phyloP scores from a whole-genome alignment of 2,888 invertebrate genomes.

The Darwinula stevensoni region DNA sequence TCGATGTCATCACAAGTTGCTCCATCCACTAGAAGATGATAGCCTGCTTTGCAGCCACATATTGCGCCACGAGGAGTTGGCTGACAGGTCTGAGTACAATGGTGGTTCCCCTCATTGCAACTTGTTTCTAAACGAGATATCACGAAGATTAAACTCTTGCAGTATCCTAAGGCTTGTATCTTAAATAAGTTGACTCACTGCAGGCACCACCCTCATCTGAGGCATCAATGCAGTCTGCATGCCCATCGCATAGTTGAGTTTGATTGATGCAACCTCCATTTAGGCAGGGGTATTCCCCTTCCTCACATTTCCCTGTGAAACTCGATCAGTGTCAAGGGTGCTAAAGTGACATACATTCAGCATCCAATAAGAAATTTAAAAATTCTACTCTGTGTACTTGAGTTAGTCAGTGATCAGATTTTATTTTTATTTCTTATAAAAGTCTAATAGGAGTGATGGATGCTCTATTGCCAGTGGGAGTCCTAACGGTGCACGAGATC shows the following conservation, averaged over 20 bases:
- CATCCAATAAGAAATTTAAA: too few species aligned
- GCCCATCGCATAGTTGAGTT: conserved; percentile 8
- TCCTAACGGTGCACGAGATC: too few species aligned
- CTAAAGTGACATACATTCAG: too few species aligned
- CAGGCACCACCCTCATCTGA: conserved; percentile 6
- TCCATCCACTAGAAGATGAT: background rate
- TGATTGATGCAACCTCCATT: background rate
- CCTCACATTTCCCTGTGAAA: too few species aligned
- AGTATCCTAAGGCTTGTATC: background rate
- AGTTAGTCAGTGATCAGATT: too few species aligned
- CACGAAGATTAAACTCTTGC: background rate
- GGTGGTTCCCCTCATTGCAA: background rate
- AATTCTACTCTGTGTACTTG: too few species aligned
- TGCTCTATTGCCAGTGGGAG: too few species aligned
- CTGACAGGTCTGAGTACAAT: background rate
- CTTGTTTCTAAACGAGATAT: background rate
- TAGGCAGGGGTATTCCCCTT: background rate
- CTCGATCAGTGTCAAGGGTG: too few species aligned
- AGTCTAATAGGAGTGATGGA: too few species aligned
- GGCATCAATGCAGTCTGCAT: conserved; percentile 8
- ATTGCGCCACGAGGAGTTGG: background rate
- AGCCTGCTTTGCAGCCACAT: background rate
- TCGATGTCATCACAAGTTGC: conserved; percentile 8
- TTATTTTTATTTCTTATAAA: too few species aligned
- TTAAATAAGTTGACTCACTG: background rate